A percentile compares a stretch with the other conserved stretches of the same genome.
These are phyloP conservation scores for Sinocyclocheilus maitianheensis DNA, from an alignment of 2,113 vertebrate species.

Conservation along the genomic window DNA sequence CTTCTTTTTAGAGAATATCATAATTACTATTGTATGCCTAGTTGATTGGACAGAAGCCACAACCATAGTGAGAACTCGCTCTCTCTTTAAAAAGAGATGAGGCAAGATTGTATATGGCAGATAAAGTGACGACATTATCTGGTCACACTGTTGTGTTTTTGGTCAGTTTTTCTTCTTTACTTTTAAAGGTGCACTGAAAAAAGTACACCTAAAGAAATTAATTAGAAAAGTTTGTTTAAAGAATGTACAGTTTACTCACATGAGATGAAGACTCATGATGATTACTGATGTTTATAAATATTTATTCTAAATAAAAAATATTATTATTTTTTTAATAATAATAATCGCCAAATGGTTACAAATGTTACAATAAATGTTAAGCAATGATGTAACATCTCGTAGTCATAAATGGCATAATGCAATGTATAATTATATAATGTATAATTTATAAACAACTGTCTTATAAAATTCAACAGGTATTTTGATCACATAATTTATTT, in stretches of 20 bases:
- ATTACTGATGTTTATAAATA: no score
- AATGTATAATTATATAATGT: no score
- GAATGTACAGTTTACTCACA: background rate
- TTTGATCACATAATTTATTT: background rate
- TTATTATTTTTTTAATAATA: no score
- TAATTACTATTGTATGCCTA: background rate
- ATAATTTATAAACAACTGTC: background rate
- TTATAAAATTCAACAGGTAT: background rate
- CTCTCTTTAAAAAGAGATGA: background rate
- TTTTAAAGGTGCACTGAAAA: background rate
- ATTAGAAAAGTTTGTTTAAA: background rate
- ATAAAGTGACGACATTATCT: background rate
- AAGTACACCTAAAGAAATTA: background rate
- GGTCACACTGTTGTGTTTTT: background rate
- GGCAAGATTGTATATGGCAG: background rate
- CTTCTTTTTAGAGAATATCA: background rate
- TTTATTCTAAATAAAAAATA: no score
- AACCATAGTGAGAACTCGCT: background rate
- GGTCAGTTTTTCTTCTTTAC: background rate
- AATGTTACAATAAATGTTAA: no score
- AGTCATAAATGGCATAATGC: background rate
- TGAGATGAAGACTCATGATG: background rate
- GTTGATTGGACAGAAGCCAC: conserved; percentile 11
- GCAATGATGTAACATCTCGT: background rate
- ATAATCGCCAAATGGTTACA: no score